Conservation (phyloP, 2,797 vertebrate species). For the Lutjanus campechanus region DNA sequence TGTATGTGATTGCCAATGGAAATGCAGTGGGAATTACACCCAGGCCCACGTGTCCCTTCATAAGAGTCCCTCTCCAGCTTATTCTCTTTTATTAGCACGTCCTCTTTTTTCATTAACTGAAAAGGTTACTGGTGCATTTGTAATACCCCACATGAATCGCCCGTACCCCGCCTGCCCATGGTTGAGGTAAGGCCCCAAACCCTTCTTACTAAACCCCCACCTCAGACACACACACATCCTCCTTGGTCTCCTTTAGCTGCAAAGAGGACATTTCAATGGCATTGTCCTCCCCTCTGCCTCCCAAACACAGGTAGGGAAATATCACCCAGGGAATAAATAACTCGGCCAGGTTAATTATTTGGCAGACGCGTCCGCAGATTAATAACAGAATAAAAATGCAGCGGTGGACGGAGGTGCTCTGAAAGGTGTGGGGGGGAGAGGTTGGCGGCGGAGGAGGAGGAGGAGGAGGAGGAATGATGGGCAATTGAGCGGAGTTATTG, state of each 20-base stretch:
- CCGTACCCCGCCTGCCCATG: conserved; percentile 27
- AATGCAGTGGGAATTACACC: conserved; percentile 45
- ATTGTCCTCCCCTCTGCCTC: conserved; percentile 71
- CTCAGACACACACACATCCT: conserved; percentile 39
- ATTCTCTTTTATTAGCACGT: conserved; percentile 79
- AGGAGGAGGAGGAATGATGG: conserved; percentile 71
- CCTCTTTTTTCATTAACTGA: conserved; percentile 82
- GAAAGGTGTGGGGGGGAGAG: conserved; percentile 48
- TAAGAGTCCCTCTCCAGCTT: conserved; percentile 62
- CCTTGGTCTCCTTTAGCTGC: conserved; percentile 52
- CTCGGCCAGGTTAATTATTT: conserved; percentile 86
- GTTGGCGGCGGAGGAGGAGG: conserved; percentile 41
- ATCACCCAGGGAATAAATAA: conserved; percentile 83
- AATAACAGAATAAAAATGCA: conserved; percentile 81
- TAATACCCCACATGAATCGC: conserved; percentile 69
- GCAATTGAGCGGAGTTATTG: conserved; percentile 81
- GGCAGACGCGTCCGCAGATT: conserved; percentile 75
- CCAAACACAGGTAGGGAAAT: conserved; percentile 80
- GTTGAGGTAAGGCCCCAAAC: conserved; percentile 47
- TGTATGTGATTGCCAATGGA: conserved; percentile 48
- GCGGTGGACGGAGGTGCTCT: conserved; percentile 55
- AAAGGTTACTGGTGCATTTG: conserved; percentile 81
- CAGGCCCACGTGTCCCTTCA: conserved; percentile 36
- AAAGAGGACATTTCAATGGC: conserved; percentile 77
- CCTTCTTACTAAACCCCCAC: not conserved